These are phyloP conservation scores for Coptodon bakossiorum DNA, from an alignment of 2,113 vertebrate genomes.

Conservation along the genomic window DNA sequence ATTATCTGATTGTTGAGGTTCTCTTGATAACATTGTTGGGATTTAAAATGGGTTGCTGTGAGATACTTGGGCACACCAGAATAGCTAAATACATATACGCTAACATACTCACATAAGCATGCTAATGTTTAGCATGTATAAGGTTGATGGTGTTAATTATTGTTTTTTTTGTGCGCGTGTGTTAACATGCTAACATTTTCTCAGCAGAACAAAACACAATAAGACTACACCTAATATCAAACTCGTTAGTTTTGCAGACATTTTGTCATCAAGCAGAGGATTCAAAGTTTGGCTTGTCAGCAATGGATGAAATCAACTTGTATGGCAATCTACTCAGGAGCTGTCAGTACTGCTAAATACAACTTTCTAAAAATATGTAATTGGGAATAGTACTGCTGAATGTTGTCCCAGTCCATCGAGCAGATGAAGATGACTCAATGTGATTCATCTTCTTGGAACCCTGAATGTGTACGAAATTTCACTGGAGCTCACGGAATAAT, in stretches of 20 bases:
- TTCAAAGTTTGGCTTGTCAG: background rate
- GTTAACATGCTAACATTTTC: background rate
- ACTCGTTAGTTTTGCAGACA: background rate
- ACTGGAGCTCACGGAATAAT: background rate
- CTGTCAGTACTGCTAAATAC: background rate
- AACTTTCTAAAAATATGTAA: background rate
- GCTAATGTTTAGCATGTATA: background rate
- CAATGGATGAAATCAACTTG: background rate
- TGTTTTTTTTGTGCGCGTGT: background rate
- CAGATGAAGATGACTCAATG: background rate
- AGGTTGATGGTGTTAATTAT: background rate
- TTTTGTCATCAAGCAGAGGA: background rate
- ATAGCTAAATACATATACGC: background rate
- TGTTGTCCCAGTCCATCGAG: background rate
- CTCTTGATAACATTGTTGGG: background rate
- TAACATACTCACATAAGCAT: background rate
- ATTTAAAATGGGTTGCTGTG: background rate
- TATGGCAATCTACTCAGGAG: background rate
- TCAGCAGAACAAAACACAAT: background rate
- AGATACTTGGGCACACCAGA: background rate
- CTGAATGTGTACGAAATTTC: background rate
- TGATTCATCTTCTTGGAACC: background rate
- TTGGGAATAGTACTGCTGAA: background rate
- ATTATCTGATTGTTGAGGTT: background rate
- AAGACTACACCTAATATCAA: background rate